These are phyloP conservation scores for Acrobasis repandana DNA, from an alignment of 2,888 invertebrate species.

Conservation along the genomic window DNA sequence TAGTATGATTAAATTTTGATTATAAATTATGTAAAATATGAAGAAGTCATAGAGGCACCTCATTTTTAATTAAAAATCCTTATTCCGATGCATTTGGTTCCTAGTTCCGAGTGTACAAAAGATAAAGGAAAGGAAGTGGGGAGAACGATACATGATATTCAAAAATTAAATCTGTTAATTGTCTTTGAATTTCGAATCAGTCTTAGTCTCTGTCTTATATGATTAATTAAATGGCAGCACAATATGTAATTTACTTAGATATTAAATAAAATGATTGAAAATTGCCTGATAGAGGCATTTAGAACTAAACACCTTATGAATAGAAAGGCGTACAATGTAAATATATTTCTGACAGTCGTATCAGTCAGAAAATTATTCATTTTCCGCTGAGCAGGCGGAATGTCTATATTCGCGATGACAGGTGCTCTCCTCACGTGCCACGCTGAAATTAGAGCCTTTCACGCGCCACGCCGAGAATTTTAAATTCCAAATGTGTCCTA, in stretches of 20 bases:
- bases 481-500: constrained; percentile 11
- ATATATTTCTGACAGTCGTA: constrained; percentile 1
- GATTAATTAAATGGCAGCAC: background rate
- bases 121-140: constrained; percentile 4
- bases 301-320: no score
- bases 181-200: constrained; percentile 6
- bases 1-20: background rate
- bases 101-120: constrained; percentile 13
- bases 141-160: background rate
- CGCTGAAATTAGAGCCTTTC: constrained; percentile 18
- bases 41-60: constrained; percentile 3
- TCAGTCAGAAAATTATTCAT: constrained; percentile 13
- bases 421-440: constrained; percentile 11
- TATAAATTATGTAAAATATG: constrained; percentile 6
- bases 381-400: constrained; percentile 4
- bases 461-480: constrained; percentile 8
- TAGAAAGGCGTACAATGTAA: background rate
- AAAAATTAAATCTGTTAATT: background rate
- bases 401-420: constrained; percentile 13
- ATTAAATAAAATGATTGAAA: no score
- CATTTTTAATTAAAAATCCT: constrained; percentile 6
- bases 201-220: constrained; percentile 3
- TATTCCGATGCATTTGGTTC: background rate
- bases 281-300: no score
- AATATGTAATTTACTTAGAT: no score